A percentile compares a stretch with the other conserved stretches of the same genome.
Evolutionary conservation across 2,888 invertebrate genomes (phyloP).

Genomic region (Gandaritis pyraliata): DNA sequence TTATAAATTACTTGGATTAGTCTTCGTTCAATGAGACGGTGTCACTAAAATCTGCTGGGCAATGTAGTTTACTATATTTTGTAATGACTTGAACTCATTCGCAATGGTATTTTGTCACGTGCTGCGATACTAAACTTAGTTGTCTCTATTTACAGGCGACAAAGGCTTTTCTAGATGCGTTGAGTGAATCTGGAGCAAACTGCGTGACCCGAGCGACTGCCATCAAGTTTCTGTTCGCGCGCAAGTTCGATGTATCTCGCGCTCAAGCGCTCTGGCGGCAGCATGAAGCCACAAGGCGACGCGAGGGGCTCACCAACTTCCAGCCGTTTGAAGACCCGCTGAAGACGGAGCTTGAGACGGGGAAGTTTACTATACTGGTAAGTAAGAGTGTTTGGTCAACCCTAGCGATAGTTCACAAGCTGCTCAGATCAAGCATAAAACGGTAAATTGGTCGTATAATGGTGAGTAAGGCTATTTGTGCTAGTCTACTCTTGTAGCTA

Average conservation of each 20-base stretch:
- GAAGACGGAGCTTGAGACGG: conserved; percentile 93
- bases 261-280: conserved; percentile 96
- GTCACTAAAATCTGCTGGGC: conserved; percentile 25
- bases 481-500: too few species aligned
- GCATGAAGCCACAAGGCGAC: conserved; percentile 94
- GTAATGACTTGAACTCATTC: neutral
- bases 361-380: conserved; percentile 98
- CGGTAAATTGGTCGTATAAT: too few species aligned
- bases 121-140: neutral
- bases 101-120: neutral
- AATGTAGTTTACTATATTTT: conserved; percentile 15
- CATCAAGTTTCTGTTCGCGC: conserved; percentile 95
- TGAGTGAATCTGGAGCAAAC: conserved; percentile 84
- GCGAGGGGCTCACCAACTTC: conserved; percentile 93
- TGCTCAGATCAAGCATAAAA: too few species aligned
- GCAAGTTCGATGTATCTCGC: conserved; percentile 96
- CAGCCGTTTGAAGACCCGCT: conserved; percentile 93
- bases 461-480: too few species aligned
- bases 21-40: conserved; percentile 29
- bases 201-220: conserved; percentile 93
- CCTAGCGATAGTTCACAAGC: neutral
- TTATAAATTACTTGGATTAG: conserved; percentile 34
- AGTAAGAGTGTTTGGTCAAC: conserved; percentile 53
- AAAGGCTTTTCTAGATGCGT: conserved; percentile 91
- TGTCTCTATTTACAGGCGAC: conserved; percentile 86